Base-by-base conservation (phyloP, 2,888 invertebrate genomes). In the Erebia epiphron region DNA sequence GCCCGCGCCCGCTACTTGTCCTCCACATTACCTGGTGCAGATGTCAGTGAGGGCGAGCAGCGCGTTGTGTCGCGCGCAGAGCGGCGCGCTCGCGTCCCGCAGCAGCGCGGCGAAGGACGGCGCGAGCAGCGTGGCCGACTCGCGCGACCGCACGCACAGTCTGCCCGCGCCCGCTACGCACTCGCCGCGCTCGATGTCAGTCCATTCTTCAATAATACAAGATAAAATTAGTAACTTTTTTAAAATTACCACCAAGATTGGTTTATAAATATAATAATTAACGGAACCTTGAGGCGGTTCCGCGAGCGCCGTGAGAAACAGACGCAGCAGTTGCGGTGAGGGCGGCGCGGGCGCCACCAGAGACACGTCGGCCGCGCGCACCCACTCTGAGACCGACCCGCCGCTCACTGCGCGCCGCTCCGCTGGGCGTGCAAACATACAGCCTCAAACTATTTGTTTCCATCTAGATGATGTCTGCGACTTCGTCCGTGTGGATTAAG, bases 21-120 rank as follows among this genome's bases (percentile, higher is more conserved):
- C 35, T 3, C 35, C n/a, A 10, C 1, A 41, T 9, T 35, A 64
- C 64, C 64, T 64, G 54, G 64, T 91, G 84, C 96, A 96, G 66
- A 96, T 94, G 84, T 97, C 97, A 0, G 94, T 91, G 74, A 96
- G 90, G 52, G 95, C 94, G 75, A 95, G 94, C 67, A 96, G 94
- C 46, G 96, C 94, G 87, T 97, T 97, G 83, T 95, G 94, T 56
- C 96, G 89, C 10, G 96, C 92, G 21, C 93, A 87, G 35, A 93
- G 85, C 71, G 95, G 93, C 58, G 87, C 87, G n/a, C 84, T 82
- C 16, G 82, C 79, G 72, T 79, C 79, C 65, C 93, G 92, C 80
- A 97, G 90, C 76, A 96, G 89, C 64, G 89, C 83, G 0, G 95
- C 95, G 69, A 96, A 88, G 67, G 94, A 92, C 26, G 96, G 95